Evolutionary conservation across 1,140 invertebrate genomes (phyloP).

Genomic region (Lineus longissimus): DNA sequence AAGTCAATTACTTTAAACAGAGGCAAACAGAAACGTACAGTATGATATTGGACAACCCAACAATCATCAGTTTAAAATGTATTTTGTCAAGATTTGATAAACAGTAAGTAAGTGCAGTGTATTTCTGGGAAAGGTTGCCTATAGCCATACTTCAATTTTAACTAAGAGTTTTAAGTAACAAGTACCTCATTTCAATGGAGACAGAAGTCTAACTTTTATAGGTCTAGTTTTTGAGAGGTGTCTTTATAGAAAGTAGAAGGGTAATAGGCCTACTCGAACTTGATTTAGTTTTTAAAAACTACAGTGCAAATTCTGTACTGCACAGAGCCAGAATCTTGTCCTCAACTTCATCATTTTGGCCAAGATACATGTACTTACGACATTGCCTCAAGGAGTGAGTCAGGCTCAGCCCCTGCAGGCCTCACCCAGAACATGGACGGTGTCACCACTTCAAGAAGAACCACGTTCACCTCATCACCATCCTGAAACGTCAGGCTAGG

Average conservation of each 20-base stretch:
- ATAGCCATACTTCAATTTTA: neutral
- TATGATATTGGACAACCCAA: too few species aligned
- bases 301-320: too few species aligned
- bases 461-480: neutral
- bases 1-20: neutral
- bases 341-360: too few species aligned
- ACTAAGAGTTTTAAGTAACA: neutral
- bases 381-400: neutral
- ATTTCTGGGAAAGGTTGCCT: neutral
- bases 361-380: too few species aligned
- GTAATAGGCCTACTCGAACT: too few species aligned
- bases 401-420: neutral
- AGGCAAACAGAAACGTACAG: too few species aligned
- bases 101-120: neutral
- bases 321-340: too few species aligned
- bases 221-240: too few species aligned
- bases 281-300: too few species aligned
- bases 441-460: neutral
- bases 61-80: neutral
- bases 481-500: neutral
- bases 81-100: neutral
- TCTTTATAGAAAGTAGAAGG: too few species aligned
- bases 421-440: neutral
- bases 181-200: too few species aligned
- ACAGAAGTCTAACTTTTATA: too few species aligned